Evolutionary conservation across 2,888 invertebrate species (phyloP).

Genomic region (Rhodophaea formosa): DNA sequence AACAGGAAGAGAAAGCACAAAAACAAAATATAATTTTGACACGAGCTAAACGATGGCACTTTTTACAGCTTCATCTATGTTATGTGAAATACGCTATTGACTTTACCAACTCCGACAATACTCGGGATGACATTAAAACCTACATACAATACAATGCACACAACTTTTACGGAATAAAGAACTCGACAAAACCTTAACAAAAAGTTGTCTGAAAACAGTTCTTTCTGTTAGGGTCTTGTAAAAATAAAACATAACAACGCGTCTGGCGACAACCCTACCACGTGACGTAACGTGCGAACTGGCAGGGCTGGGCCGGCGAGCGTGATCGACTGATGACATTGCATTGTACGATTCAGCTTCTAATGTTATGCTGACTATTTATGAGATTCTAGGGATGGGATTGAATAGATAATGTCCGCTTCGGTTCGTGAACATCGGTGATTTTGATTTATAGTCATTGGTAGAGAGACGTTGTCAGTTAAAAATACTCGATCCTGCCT

Average conservation of each 20-base stretch:
- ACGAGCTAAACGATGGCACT: too few species aligned
- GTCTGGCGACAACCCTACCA: constrained; percentile 13
- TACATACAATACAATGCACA: too few species aligned
- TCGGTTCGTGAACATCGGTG: constrained; percentile 5
- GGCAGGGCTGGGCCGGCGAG: constrained; percentile 4
- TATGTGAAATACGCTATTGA: too few species aligned
- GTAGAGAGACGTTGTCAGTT: not conserved
- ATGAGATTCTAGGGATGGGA: constrained; percentile 5
- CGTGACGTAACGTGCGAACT: constrained; percentile 28
- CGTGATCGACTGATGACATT: constrained; percentile 12
- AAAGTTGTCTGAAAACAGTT: not conserved
- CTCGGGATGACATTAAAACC: too few species aligned
- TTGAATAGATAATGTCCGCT: constrained; percentile 3
- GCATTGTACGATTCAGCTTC: constrained; percentile 6
- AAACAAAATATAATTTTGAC: too few species aligned
- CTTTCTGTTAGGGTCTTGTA: not conserved
- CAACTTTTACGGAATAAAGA: too few species aligned
- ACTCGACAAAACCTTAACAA: not conserved
- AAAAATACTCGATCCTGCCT: not conserved
- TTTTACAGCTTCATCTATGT: too few species aligned
- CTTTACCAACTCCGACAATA: too few species aligned
- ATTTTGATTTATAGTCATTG: constrained; percentile 2
- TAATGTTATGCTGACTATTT: constrained; percentile 2
- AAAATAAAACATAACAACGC: constrained; percentile 26
- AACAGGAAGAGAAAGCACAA: too few species aligned